phyloP scores from a whole-genome alignment of 2,888 invertebrate genomes.

The Microctonus aethiopoides region DNA sequence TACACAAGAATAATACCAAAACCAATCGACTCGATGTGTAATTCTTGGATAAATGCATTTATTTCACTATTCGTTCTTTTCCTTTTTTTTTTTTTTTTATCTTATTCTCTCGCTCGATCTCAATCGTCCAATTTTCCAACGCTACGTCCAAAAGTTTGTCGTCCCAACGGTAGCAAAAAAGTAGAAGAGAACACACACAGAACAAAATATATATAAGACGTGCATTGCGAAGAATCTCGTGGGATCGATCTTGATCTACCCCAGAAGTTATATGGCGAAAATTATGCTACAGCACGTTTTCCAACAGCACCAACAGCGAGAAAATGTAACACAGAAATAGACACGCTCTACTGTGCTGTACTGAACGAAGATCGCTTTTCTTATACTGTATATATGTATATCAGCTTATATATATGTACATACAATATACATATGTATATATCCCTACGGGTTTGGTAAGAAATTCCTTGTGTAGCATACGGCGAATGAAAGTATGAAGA shows the following conservation, averaged over 20 bases:
- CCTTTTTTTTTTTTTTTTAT: background rate
- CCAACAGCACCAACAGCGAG: background rate
- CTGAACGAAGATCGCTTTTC: constrained; percentile 1
- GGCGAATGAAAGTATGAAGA: background rate
- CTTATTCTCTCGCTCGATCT: background rate
- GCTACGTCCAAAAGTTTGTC: constrained; percentile 25
- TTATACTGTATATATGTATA: background rate
- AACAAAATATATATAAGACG: constrained; percentile 2
- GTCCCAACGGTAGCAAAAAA: background rate
- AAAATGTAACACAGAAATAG: background rate
- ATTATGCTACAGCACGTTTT: constrained; percentile 34
- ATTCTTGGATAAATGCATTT: background rate
- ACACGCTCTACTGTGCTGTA: background rate
- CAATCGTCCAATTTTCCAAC: background rate
- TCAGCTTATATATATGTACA: background rate
- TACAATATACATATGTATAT: background rate
- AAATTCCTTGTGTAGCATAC: constrained; percentile 3
- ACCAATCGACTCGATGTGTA: background rate
- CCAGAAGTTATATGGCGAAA: constrained; percentile 24
- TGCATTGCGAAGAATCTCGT: constrained; percentile 20
- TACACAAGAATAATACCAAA: background rate
- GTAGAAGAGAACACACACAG: background rate
- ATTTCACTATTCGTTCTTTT: background rate
- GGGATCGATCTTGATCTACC: constrained; percentile 34
- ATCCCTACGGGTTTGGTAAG: background rate